Evolutionary conservation across 1,140 invertebrate genomes (phyloP).

Genomic region (Antheraea mylitta): DNA sequence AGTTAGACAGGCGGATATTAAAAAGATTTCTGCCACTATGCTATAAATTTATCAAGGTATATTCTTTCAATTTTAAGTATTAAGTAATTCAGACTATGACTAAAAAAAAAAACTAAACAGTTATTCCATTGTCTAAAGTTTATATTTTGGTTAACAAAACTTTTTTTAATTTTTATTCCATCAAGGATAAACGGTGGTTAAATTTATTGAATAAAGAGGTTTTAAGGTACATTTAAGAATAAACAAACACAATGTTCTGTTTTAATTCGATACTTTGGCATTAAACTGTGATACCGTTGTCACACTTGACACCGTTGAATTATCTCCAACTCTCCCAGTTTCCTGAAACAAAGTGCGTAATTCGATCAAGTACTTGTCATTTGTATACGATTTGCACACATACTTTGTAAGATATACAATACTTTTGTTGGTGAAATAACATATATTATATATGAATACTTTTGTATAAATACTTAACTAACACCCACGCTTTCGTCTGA

Average conservation of each 20-base stretch:
- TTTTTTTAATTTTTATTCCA: neutral
- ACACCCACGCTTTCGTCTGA: too few species aligned
- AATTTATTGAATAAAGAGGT: neutral
- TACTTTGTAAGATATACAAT: neutral
- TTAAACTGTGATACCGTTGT: neutral
- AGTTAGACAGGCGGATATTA: too few species aligned
- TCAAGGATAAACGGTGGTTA: neutral
- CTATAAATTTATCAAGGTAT: too few species aligned
- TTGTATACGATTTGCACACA: neutral
- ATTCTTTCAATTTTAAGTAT: too few species aligned
- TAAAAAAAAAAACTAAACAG: too few species aligned
- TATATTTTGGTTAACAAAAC: too few species aligned
- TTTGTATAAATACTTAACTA: too few species aligned
- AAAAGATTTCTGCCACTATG: too few species aligned
- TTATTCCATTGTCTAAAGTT: too few species aligned
- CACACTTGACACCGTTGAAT: neutral
- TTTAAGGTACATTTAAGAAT: too few species aligned
- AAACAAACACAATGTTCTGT: neutral
- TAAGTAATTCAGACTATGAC: too few species aligned
- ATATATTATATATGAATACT: too few species aligned
- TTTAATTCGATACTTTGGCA: neutral
- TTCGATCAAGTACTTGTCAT: constrained; percentile 7
- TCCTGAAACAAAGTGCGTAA: constrained; percentile 13
- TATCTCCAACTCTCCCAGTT: neutral
- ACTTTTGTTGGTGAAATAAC: neutral